Evolutionary conservation across 2,113 vertebrate species (phyloP).

Genomic region (Chionomys nivalis): DNA sequence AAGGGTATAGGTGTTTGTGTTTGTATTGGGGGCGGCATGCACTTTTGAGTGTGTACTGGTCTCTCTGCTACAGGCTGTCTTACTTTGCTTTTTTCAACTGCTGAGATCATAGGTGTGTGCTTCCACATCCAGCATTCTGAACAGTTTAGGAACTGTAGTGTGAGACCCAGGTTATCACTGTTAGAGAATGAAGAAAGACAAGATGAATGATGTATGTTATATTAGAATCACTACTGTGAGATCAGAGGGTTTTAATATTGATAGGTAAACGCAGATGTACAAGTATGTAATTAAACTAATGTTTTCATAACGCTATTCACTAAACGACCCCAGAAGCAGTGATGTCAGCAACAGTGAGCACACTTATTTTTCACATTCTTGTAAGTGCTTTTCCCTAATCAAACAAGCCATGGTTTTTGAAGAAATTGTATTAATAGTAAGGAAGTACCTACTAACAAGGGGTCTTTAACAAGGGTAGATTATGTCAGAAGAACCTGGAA

Average conservation of each 20-base stretch:
- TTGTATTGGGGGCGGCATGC: no score
- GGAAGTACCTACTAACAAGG: neutral
- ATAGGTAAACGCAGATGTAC: neutral
- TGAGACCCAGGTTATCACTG: slow-evolving; percentile 1
- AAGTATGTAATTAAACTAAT: neutral
- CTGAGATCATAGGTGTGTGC: no score
- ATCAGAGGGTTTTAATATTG: neutral
- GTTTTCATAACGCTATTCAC: neutral
- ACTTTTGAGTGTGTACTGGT: neutral
- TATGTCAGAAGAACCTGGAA: neutral
- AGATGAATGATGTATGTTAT: slow-evolving; percentile 7
- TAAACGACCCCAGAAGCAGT: neutral
- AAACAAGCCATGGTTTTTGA: neutral
- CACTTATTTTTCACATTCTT: neutral
- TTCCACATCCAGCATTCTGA: neutral
- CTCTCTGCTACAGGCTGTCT: neutral
- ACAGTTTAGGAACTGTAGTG: neutral
- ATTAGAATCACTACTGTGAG: neutral
- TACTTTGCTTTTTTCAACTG: no score
- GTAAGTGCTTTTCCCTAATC: neutral
- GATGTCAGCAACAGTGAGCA: neutral
- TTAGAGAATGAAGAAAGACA: neutral
- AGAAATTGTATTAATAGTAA: neutral
- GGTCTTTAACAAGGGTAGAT: neutral
- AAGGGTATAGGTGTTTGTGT: neutral